Evolutionary conservation across 2,888 invertebrate genomes (phyloP).

Genomic region (Strigamia maritima): DNA sequence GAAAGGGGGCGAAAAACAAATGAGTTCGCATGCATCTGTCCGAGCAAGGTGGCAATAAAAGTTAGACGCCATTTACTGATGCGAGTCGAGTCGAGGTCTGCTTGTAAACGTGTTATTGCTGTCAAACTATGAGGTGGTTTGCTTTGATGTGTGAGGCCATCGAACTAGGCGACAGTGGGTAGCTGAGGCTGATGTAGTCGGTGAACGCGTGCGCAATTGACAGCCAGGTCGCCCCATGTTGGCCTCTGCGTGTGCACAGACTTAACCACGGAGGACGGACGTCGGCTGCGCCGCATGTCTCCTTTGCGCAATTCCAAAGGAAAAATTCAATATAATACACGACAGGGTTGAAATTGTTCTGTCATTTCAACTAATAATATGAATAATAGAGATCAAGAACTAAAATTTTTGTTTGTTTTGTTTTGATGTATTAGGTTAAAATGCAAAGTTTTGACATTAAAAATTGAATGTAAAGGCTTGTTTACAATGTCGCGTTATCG

Average conservation of each 20-base stretch:
- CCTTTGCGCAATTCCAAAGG: background rate
- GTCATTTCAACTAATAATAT: too few relatives aligned
- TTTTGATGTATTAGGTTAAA: background rate
- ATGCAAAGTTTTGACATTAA: background rate
- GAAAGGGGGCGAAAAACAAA: background rate
- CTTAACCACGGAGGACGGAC: background rate
- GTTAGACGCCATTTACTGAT: background rate
- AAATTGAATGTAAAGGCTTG: background rate
- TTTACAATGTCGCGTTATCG: too few relatives aligned
- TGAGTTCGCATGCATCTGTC: background rate
- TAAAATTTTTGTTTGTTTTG: background rate
- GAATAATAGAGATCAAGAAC: too few relatives aligned
- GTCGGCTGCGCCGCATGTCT: background rate
- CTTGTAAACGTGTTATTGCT: conserved; percentile 7
- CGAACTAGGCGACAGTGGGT: background rate
- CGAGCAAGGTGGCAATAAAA: background rate
- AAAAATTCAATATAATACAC: background rate
- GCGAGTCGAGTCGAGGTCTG: background rate
- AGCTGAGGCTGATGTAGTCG: background rate
- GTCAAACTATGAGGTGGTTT: background rate
- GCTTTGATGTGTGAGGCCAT: background rate
- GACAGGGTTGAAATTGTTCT: too few relatives aligned
- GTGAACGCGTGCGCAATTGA: conserved; percentile 9
- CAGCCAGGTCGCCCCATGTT: background rate
- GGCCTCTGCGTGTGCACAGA: background rate